These are phyloP conservation scores for Adelphocoris suturalis DNA, from an alignment of 2,888 invertebrate species.

Conservation along the genomic window DNA sequence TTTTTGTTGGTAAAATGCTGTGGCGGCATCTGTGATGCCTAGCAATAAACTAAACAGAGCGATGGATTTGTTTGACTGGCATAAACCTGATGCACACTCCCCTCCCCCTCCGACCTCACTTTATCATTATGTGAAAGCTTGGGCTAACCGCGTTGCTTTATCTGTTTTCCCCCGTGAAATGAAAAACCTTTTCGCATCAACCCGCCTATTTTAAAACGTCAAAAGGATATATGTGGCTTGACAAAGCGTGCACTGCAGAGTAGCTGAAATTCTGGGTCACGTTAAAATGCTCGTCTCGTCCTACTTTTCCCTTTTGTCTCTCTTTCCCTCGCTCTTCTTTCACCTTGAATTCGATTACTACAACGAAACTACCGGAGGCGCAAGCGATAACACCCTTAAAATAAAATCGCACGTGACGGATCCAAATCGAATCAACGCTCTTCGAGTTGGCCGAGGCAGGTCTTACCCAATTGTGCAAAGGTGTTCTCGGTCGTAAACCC, in stretches of 20 bases:
- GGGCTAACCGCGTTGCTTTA: no score
- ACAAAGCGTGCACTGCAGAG: not conserved
- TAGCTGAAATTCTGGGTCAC: constrained; percentile 25
- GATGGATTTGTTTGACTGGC: no score
- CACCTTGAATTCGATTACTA: constrained; percentile 4
- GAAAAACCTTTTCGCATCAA: no score
- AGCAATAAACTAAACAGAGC: no score
- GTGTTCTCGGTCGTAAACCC: not conserved
- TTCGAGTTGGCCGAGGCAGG: not conserved
- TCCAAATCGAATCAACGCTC: constrained; percentile 43
- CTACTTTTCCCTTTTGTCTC: not conserved
- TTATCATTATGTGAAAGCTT: no score
- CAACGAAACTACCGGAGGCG: constrained; percentile 16
- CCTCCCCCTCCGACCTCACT: no score
- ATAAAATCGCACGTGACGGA: constrained; percentile 43
- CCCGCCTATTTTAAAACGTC: no score
- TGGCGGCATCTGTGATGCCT: no score
- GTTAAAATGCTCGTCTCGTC: not conserved
- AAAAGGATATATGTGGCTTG: no score
- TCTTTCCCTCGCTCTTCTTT: not conserved
- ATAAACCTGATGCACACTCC: no score
- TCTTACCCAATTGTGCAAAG: not conserved
- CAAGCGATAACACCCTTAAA: constrained; percentile 26
- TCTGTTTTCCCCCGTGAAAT: no score
- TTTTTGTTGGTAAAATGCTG: no score